Conservation (phyloP, 2,113 vertebrate genomes). For the Istiophorus platypterus region DNA sequence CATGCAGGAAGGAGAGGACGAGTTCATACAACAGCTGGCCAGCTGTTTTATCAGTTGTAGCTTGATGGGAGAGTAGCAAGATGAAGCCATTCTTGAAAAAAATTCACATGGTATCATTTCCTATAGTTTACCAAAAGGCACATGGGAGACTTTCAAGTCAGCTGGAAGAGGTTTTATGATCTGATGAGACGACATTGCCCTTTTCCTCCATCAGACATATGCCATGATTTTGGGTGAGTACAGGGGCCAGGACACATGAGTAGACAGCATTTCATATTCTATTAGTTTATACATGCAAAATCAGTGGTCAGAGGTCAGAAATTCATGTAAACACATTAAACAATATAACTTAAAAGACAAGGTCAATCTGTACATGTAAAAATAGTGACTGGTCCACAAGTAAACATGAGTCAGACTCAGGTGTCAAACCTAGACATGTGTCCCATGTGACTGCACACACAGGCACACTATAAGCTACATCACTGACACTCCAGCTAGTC, state of each 20-base stretch:
- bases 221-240: neutral
- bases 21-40: neutral
- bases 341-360: neutral
- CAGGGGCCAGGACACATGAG: neutral
- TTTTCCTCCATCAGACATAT: neutral
- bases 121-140: neutral
- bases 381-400: slow-evolving; percentile 27
- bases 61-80: too few species aligned
- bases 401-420: slow-evolving; percentile 32
- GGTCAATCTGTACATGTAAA: neutral
- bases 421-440: slow-evolving; percentile 31
- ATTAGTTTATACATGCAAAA: slow-evolving; percentile 19
- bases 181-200: too few species aligned
- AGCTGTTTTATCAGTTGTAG: too few species aligned
- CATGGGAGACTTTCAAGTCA: neutral
- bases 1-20: neutral
- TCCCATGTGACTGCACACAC: slow-evolving; percentile 33
- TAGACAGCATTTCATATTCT: neutral
- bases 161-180: neutral
- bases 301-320: slow-evolving; percentile 8
- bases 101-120: neutral
- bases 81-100: neutral
- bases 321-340: neutral
- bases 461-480: neutral
- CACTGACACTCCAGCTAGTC: slow-evolving; percentile 3